These are phyloP conservation scores for Pterocles orientalis DNA, from an alignment of 2,113 vertebrate species.

Conservation along the genomic window DNA sequence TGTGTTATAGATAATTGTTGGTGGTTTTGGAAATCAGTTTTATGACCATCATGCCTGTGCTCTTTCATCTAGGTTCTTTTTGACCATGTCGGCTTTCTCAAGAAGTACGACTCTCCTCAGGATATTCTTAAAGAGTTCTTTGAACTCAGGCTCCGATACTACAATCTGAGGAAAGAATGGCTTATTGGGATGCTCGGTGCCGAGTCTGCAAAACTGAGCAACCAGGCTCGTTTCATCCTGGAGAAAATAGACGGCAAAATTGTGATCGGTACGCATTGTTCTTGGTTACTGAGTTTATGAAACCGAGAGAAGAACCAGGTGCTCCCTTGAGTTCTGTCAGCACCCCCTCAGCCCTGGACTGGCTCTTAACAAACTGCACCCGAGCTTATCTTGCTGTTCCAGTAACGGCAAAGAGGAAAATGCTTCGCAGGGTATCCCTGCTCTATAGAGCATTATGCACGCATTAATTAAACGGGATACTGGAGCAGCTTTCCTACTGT, in stretches of 20 bases:
- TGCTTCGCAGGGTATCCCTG: background rate
- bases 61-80: conserved; percentile 87
- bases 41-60: background rate
- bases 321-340: conserved; percentile 10
- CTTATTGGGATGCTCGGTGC: conserved; percentile 90
- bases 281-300: background rate
- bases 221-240: conserved; percentile 98
- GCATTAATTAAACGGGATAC: background rate
- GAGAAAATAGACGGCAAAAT: conserved; percentile 95
- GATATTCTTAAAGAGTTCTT: conserved; percentile 94
- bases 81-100: conserved; percentile 93
- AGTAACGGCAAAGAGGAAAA: background rate
- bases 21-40: background rate
- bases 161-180: conserved; percentile 93
- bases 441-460: background rate
- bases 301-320: background rate
- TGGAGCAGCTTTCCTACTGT: background rate
- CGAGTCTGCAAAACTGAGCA: conserved; percentile 88
- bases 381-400: conserved; percentile 18
- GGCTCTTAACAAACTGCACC: conserved; percentile 19
- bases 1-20: background rate
- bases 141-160: conserved; percentile 90
- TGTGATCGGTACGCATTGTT: conserved; percentile 86
- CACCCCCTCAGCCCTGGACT: background rate
- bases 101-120: conserved; percentile 88